A percentile compares a stretch with the other conserved stretches of the same genome.
These are phyloP conservation scores for Chloebia gouldiae DNA, from an alignment of 2,113 vertebrate species.

Conservation along the genomic window DNA sequence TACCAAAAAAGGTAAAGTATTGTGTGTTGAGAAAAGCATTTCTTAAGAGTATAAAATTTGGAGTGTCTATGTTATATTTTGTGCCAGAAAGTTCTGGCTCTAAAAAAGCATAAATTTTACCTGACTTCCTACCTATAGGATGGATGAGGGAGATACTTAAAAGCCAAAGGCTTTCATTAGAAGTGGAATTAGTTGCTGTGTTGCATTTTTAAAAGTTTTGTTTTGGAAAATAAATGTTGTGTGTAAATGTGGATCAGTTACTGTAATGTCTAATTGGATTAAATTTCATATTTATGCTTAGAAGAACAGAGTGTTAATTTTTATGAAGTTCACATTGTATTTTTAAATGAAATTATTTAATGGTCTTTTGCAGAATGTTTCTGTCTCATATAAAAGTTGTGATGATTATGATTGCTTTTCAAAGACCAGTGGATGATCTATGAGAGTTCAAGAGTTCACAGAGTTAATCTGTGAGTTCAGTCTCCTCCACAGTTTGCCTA, in stretches of 20 bases:
- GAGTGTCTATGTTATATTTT: background rate
- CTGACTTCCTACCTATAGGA: background rate
- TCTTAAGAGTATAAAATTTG: background rate
- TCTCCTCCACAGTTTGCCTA: background rate
- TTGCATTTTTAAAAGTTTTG: background rate
- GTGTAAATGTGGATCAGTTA: background rate
- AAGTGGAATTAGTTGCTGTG: background rate
- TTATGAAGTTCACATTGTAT: background rate
- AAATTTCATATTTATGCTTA: background rate
- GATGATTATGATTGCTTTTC: background rate
- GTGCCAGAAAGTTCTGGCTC: background rate
- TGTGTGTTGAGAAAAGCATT: background rate
- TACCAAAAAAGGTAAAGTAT: background rate
- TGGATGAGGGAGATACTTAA: background rate
- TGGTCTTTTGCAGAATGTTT: background rate
- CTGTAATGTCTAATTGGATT: background rate
- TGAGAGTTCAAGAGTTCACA: background rate
- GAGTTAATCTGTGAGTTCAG: background rate
- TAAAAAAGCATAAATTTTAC: background rate
- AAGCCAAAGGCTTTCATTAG: background rate
- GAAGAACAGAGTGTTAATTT: background rate
- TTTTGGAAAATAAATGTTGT: background rate
- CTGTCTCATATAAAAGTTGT: background rate
- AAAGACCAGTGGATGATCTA: background rate
- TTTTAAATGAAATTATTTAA: background rate